phyloP scores from a whole-genome alignment of 2,797 vertebrate genomes.

The Manis crassicaudata region DNA sequence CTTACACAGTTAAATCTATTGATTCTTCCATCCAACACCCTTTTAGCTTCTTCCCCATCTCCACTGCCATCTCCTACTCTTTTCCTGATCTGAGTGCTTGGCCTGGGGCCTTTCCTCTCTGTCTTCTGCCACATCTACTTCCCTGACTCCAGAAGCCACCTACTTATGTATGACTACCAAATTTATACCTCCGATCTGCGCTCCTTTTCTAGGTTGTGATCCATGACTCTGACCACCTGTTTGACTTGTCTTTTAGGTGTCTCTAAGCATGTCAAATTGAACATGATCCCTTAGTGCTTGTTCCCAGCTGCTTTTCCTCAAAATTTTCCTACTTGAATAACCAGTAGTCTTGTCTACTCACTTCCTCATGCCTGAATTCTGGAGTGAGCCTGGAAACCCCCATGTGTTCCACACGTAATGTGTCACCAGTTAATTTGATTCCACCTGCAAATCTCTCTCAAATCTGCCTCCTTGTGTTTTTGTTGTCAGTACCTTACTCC shows the following conservation, averaged over 20 bases:
- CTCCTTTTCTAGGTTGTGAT: not conserved
- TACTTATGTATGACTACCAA: not conserved
- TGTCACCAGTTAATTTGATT: not conserved
- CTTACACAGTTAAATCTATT: not conserved
- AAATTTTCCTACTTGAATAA: not conserved
- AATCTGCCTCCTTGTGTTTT: not conserved
- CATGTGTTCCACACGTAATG: not conserved
- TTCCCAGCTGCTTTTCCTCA: not conserved
- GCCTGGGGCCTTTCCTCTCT: not conserved
- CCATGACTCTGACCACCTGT: not conserved
- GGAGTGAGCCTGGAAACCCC: not conserved
- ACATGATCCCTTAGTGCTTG: not conserved
- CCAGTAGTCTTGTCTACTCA: not conserved
- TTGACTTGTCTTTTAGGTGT: not conserved
- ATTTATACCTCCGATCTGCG: not conserved
- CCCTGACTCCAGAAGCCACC: not conserved
- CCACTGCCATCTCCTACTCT: accelerated
- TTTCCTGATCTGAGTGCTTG: not conserved
- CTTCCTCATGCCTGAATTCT: not conserved
- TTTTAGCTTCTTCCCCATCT: not conserved
- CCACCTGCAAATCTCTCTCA: not conserved
- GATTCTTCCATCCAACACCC: not conserved
- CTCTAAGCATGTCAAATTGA: not conserved
- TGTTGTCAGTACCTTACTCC: not conserved
- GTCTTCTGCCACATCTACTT: not conserved